phyloP scores from a whole-genome alignment of 2,888 invertebrate species.

The Orthosia cruda region DNA sequence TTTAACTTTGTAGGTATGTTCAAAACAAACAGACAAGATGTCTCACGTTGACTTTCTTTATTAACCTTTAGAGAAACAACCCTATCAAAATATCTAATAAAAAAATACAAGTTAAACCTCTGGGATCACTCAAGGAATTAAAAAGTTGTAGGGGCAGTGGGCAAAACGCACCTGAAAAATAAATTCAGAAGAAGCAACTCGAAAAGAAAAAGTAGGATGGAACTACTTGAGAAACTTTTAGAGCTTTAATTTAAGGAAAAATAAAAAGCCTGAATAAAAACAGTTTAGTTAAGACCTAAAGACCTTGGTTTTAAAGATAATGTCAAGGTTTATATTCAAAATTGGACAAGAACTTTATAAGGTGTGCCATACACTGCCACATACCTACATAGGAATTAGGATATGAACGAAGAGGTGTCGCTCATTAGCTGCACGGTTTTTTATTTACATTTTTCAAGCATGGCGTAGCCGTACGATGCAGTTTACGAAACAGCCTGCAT shows the following conservation, averaged over 20 bases:
- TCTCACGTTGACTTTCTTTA: neutral
- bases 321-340: neutral
- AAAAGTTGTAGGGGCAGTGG: neutral
- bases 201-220: constrained; percentile 7
- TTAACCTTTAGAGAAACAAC: neutral
- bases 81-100: neutral
- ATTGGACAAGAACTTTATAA: neutral
- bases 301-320: neutral
- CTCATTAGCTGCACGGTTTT: neutral
- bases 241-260: neutral
- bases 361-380: too few relatives aligned
- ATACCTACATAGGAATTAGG: neutral
- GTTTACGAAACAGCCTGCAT: neutral
- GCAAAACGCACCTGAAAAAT: neutral
- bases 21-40: neutral
- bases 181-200: constrained; percentile 1
- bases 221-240: constrained; percentile 1
- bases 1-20: neutral
- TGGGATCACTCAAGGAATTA: constrained; percentile 2
- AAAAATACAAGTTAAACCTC: neutral
- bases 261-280: neutral
- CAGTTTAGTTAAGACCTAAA: neutral
- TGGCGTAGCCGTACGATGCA: neutral
- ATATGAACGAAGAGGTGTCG: neutral
- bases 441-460: too few relatives aligned